Evolutionary conservation across 2,888 invertebrate species (phyloP).

Genomic region (Drosophila nr. medialis): DNA sequence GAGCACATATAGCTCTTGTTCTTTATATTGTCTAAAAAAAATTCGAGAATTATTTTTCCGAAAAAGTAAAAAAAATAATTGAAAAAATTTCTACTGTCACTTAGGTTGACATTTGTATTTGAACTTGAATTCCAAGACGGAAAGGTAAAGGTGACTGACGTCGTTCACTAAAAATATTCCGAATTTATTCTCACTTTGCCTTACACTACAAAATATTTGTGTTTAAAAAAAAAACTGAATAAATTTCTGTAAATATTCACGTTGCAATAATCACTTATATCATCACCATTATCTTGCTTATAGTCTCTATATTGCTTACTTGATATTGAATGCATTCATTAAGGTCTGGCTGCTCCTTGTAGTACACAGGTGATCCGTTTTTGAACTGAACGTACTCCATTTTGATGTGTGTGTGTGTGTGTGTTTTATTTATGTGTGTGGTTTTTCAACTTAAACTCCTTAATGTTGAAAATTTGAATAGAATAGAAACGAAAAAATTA

Average conservation of each 20-base stretch:
- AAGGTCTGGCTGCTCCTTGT: slow-evolving; percentile 84
- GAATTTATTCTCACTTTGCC: neutral
- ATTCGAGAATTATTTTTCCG: slow-evolving; percentile 8
- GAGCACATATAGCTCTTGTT: slow-evolving; percentile 11
- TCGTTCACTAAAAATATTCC: slow-evolving; percentile 7
- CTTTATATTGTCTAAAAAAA: slow-evolving; percentile 12
- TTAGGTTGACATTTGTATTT: slow-evolving; percentile 55
- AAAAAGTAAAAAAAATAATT: slow-evolving; percentile 37
- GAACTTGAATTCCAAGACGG: slow-evolving; percentile 71
- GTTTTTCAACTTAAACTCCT: slow-evolving; percentile 76
- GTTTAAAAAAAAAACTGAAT: neutral
- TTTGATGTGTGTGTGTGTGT: slow-evolving; percentile 67
- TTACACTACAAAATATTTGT: neutral
- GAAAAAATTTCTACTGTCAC: slow-evolving; percentile 34
- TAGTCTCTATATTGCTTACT: slow-evolving; percentile 78
- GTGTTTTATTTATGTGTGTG: slow-evolving; percentile 54
- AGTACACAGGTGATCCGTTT: slow-evolving; percentile 85
- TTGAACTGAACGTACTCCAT: slow-evolving; percentile 85
- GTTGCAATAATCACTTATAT: neutral
- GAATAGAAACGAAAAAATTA: slow-evolving; percentile 58
- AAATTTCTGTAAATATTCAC: neutral
- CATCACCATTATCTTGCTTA: neutral
- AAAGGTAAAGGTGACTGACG: slow-evolving; percentile 60
- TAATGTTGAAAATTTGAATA: slow-evolving; percentile 54
- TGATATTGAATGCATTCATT: slow-evolving; percentile 85